Evolutionary conservation across 2,797 vertebrate genomes (phyloP).

Genomic region (Anniella stebbinsi): DNA sequence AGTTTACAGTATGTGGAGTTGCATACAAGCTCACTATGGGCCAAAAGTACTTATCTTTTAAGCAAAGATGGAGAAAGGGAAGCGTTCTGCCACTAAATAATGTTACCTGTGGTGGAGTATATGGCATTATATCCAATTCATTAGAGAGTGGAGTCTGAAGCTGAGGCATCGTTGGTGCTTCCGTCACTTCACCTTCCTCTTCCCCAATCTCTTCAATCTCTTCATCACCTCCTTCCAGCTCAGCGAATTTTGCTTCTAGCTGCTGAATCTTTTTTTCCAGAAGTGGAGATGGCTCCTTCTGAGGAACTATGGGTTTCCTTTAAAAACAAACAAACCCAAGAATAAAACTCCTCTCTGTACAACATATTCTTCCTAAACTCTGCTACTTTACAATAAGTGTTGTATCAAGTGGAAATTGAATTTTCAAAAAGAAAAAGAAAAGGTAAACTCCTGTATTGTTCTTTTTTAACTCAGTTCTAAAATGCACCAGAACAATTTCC

Average conservation of each 20-base stretch:
- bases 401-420: background rate
- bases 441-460: no score
- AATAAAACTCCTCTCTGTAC: constrained; percentile 16
- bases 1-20: background rate
- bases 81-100: background rate
- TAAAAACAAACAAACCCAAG: constrained; percentile 41
- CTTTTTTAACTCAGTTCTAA: background rate
- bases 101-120: constrained; percentile 93
- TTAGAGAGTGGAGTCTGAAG: constrained; percentile 88
- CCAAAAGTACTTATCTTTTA: background rate
- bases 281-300: constrained; percentile 96
- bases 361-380: background rate
- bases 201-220: constrained; percentile 96
- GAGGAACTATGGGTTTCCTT: constrained; percentile 97
- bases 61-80: background rate
- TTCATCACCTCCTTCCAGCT: constrained; percentile 92
- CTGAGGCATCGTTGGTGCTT: constrained; percentile 89
- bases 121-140: constrained; percentile 94
- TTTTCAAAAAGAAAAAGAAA: background rate
- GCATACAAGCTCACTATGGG: background rate
- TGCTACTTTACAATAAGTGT: constrained; percentile 5
- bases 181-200: constrained; percentile 92
- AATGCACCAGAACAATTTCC: background rate
- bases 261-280: constrained; percentile 96
- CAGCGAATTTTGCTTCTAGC: constrained; percentile 97